phyloP scores from a whole-genome alignment of 2,797 vertebrate species.

The Leptoclinus maculatus region DNA sequence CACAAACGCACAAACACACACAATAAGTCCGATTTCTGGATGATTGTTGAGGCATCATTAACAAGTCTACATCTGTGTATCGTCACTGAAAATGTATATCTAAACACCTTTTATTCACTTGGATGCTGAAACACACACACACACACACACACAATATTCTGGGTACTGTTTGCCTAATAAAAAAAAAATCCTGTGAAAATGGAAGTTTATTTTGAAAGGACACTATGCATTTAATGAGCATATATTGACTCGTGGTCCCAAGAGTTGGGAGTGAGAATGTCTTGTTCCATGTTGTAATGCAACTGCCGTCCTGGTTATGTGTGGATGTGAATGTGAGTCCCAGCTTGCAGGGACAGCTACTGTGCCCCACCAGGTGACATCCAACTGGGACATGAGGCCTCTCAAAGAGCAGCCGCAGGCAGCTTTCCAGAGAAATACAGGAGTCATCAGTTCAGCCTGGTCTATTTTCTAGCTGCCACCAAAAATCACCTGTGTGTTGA shows the following conservation, averaged over 20 bases:
- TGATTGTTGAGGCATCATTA: slow-evolving; percentile 35
- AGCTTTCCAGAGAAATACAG: slow-evolving; percentile 7
- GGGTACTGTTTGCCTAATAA: slow-evolving; percentile 3
- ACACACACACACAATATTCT: background rate
- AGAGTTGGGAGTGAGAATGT: background rate
- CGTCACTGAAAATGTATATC: slow-evolving; percentile 35
- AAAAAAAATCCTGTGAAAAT: background rate
- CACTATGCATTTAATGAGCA: background rate
- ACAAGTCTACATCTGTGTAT: slow-evolving; percentile 32
- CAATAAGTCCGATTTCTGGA: slow-evolving; percentile 3
- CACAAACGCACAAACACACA: background rate
- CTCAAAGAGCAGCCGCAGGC: slow-evolving; percentile 25
- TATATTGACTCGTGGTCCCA: background rate
- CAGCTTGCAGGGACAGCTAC: slow-evolving; percentile 14
- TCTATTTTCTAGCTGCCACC: slow-evolving; percentile 6
- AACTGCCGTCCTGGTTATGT: background rate
- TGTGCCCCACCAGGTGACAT: slow-evolving; percentile 16
- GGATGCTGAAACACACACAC: slow-evolving; percentile 11
- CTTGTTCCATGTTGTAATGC: background rate
- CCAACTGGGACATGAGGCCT: slow-evolving; percentile 10
- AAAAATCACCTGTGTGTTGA: background rate
- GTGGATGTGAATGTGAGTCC: background rate
- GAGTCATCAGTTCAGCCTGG: slow-evolving; percentile 12
- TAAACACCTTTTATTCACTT: slow-evolving; percentile 22
- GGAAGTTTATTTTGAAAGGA: background rate